Base-by-base conservation (phyloP, 1,140 invertebrate species). In the Wasmannia auropunctata region DNA sequence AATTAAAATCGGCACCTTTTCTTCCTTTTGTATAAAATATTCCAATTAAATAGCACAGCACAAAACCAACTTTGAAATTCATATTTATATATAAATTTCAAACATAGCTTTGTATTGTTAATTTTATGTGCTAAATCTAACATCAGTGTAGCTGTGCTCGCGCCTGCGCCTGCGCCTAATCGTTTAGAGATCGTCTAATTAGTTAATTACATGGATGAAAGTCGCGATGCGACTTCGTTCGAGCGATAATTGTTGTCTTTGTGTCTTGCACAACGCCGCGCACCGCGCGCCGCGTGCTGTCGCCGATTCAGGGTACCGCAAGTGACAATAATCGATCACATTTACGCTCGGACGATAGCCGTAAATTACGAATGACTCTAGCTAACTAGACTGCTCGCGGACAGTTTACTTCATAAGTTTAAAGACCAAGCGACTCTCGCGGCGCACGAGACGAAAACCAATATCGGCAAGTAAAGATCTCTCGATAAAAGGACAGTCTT, bases 361-460 rank as follows among this genome's bases (percentile, higher is more conserved):
- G 70, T 74, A 74, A 49, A 80, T 54, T 67, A 69, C 40, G 28
- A 80, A 31, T 37, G 40, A 80, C 11, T 81, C 65, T 67, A 51
- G 49, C 19, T 51, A 74, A 81, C n/a, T n/a, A n/a, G n/a, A n/a
- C 65, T 74, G 46, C 11, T 60, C 37, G 31, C 60, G 74, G 40
- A 63, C n/a, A 63, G 46, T 49, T 28, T 8, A 46, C 3, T 46
- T 46, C 43, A 49, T 46, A 49, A 65, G 28, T 65, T 75, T 65
- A 43, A 40, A 74, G 34, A 40, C 22, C 22, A 56, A 80, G 74
- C 43, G 34, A 54, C 62, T 67, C 70, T 72, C 77, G 76, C 77
- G 77, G 74, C 83, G 72, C 77, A 60, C 76, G 81, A 70, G 60
- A 88, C 88, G 85, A 86, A 89, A 90, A 89, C 86, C 90, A 75